A percentile compares a stretch with the other conserved stretches of the same genome.
phyloP scores from a whole-genome alignment of 2,888 invertebrate genomes.

The Sarcophaga carnaria region DNA sequence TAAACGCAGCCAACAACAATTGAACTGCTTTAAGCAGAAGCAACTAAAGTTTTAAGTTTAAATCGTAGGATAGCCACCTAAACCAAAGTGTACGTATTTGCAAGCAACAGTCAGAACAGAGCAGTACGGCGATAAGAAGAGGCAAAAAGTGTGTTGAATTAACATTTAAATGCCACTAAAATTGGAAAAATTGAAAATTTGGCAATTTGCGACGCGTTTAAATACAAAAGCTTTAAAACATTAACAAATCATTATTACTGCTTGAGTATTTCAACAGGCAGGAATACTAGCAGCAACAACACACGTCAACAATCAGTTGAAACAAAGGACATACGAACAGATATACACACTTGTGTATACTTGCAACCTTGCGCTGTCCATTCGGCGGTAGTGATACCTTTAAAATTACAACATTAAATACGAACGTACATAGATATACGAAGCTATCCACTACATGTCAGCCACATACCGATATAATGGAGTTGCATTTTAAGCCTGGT shows the following conservation, averaged over 20 bases:
- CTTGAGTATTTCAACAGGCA: slow-evolving; percentile 57
- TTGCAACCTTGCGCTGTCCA: too few species aligned
- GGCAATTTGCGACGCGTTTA: slow-evolving; percentile 63
- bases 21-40: slow-evolving; percentile 11
- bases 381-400: slow-evolving; percentile 15
- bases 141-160: neutral
- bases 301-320: neutral
- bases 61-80: neutral
- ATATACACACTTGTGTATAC: neutral
- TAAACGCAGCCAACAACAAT: slow-evolving; percentile 17
- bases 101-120: too few species aligned
- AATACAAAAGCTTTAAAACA: slow-evolving; percentile 58
- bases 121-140: neutral
- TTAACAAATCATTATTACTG: slow-evolving; percentile 64
- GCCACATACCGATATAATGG: slow-evolving; percentile 26
- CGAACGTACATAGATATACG: too few species aligned
- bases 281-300: neutral
- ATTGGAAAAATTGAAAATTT: slow-evolving; percentile 50
- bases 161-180: slow-evolving; percentile 65
- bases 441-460: slow-evolving; percentile 6
- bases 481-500: slow-evolving; percentile 34
- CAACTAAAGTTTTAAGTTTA: slow-evolving; percentile 38
- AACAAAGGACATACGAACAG: too few species aligned
- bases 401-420: slow-evolving; percentile 19
- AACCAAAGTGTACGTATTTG: too few species aligned